Conservation (phyloP, 2,113 vertebrate species). For the Columba livia region DNA sequence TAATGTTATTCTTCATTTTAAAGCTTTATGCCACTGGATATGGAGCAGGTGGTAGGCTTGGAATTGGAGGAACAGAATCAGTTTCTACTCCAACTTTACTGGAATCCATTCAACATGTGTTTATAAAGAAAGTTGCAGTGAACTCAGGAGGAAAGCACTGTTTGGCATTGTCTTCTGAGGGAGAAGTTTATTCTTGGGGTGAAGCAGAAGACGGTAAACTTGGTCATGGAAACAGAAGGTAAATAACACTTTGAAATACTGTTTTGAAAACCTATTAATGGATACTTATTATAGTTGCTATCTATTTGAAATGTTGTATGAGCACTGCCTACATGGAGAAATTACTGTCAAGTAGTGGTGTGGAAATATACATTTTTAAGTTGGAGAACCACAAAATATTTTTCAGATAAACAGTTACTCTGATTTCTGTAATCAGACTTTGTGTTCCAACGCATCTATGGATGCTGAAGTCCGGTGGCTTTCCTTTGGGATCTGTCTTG, state of each 20-base stretch:
- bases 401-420: background rate
- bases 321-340: background rate
- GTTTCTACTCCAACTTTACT: slow-evolving; percentile 95
- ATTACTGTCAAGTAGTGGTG: background rate
- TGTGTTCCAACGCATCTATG: background rate
- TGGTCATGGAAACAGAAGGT: slow-evolving; percentile 97
- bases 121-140: slow-evolving; percentile 97
- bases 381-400: background rate
- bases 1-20: background rate
- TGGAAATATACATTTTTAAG: background rate
- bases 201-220: slow-evolving; percentile 98
- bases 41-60: slow-evolving; percentile 94
- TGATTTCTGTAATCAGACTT: background rate
- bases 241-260: slow-evolving; percentile 46
- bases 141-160: slow-evolving; percentile 99
- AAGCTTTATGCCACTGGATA: slow-evolving; percentile 98
- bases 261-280: background rate
- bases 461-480: background rate
- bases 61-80: slow-evolving; percentile 96
- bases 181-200: slow-evolving; percentile 98
- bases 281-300: background rate
- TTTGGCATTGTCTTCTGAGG: slow-evolving; percentile 93
- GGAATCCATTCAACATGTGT: slow-evolving; percentile 97
- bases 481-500: background rate
- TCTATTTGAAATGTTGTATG: background rate